phyloP scores from a whole-genome alignment of 2,113 vertebrate genomes.

The Podarcis muralis region DNA sequence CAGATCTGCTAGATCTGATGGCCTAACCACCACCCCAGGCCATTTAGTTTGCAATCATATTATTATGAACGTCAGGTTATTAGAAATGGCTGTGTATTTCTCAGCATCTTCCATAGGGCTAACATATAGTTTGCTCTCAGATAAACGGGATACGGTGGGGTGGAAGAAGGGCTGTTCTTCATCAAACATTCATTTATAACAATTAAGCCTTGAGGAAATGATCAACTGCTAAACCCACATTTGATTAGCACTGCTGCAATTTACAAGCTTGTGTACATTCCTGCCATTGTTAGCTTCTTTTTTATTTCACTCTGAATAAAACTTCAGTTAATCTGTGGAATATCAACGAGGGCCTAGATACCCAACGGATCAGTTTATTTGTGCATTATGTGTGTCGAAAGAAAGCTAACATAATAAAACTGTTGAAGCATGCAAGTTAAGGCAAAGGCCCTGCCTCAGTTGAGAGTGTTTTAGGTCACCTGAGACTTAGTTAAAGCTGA shows the following conservation, averaged over 20 bases:
- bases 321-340: constrained; percentile 60
- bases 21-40: neutral
- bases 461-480: constrained; percentile 45
- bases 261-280: constrained; percentile 13
- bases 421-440: constrained; percentile 53
- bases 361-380: constrained; percentile 55
- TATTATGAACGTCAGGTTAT: neutral
- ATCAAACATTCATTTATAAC: constrained; percentile 4
- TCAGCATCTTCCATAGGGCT: constrained; percentile 7
- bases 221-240: neutral
- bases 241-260: constrained; percentile 31
- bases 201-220: constrained; percentile 40
- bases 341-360: constrained; percentile 29
- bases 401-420: constrained; percentile 59
- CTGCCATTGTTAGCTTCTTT: neutral
- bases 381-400: constrained; percentile 47
- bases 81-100: constrained; percentile 11
- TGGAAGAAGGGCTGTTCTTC: neutral
- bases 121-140: constrained; percentile 15
- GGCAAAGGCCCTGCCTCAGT: constrained; percentile 28
- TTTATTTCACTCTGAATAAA: constrained; percentile 28
- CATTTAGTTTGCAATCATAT: neutral
- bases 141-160: neutral
- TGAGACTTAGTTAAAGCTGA: constrained; percentile 51
- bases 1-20: neutral